Conservation (phyloP, 2,113 vertebrate species). For the Periophthalmus modestus region DNA sequence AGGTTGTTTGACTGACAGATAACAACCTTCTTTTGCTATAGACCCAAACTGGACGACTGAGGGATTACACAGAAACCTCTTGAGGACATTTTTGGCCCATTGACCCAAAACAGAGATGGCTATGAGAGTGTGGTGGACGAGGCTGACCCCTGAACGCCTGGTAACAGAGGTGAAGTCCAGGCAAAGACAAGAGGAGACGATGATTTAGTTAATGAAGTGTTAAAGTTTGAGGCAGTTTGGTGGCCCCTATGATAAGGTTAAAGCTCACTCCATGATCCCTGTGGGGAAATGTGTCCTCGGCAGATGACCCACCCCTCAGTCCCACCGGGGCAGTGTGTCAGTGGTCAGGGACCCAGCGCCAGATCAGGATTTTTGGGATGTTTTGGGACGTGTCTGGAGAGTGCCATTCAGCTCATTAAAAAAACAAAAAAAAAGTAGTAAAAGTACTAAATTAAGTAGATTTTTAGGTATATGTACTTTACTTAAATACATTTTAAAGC, state of each 20-base stretch:
- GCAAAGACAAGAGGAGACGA: constrained; percentile 55
- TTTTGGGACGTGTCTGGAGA: too few species aligned
- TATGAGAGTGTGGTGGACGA: constrained; percentile 48
- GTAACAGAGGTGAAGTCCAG: constrained; percentile 48
- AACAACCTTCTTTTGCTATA: too few species aligned
- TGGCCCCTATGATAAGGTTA: constrained; percentile 25
- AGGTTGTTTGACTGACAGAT: too few species aligned
- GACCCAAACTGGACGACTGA: too few species aligned
- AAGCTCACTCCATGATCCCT: not conserved
- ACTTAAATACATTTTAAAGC: too few species aligned
- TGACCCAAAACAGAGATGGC: constrained; percentile 11
- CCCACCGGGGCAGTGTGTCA: not conserved
- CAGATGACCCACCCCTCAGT: not conserved
- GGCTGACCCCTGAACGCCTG: constrained; percentile 37
- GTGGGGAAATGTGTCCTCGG: not conserved
- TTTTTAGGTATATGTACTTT: too few species aligned
- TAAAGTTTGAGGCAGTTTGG: constrained; percentile 50
- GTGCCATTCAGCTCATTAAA: too few species aligned
- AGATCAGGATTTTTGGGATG: not conserved
- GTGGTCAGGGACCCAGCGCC: not conserved
- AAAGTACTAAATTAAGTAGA: too few species aligned
- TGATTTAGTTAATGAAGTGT: constrained; percentile 51
- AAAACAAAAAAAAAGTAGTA: too few species aligned
- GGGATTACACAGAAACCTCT: not conserved
- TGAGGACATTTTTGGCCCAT: not conserved